phyloP scores from a whole-genome alignment of 2,888 invertebrate genomes.

The Aleiodes alternator region DNA sequence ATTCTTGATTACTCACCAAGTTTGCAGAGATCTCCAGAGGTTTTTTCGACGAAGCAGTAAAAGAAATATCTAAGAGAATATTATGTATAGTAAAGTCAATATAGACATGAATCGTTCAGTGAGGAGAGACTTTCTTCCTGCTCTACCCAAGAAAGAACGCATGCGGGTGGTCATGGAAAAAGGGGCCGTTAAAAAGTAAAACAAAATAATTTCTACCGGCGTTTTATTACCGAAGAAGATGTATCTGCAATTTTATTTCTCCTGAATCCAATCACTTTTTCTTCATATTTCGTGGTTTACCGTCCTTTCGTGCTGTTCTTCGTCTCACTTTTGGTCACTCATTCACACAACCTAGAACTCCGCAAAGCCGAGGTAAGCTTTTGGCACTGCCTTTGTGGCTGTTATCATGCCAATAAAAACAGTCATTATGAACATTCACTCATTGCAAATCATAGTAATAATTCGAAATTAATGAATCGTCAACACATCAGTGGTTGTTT shows the following conservation, averaged over 20 bases:
- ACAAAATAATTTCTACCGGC: slow-evolving; percentile 69
- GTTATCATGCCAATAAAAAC: slow-evolving; percentile 59
- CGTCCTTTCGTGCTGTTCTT: slow-evolving; percentile 39
- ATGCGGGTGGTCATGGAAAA: slow-evolving; percentile 29
- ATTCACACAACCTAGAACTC: slow-evolving; percentile 31
- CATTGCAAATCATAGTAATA: slow-evolving; percentile 46
- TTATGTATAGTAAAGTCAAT: neutral
- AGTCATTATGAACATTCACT: slow-evolving; percentile 56
- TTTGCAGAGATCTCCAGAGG: slow-evolving; percentile 30
- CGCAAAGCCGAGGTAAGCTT: slow-evolving; percentile 57
- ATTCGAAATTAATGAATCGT: slow-evolving; percentile 46
- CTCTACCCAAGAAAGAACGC: neutral
- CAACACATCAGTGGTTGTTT: slow-evolving; percentile 32
- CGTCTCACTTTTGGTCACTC: slow-evolving; percentile 16
- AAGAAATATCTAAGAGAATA: slow-evolving; percentile 22
- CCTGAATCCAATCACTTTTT: neutral
- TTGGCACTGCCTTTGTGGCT: slow-evolving; percentile 54
- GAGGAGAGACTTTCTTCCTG: neutral
- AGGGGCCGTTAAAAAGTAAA: slow-evolving; percentile 19
- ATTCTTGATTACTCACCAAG: slow-evolving; percentile 54
- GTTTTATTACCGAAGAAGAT: slow-evolving; percentile 55
- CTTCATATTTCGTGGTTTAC: slow-evolving; percentile 18
- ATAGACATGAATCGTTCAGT: neutral
- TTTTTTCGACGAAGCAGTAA: slow-evolving; percentile 40
- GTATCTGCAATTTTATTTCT: slow-evolving; percentile 30